These are phyloP conservation scores for Apoderus coryli DNA, from an alignment of 2,888 invertebrate genomes.

Conservation along the genomic window DNA sequence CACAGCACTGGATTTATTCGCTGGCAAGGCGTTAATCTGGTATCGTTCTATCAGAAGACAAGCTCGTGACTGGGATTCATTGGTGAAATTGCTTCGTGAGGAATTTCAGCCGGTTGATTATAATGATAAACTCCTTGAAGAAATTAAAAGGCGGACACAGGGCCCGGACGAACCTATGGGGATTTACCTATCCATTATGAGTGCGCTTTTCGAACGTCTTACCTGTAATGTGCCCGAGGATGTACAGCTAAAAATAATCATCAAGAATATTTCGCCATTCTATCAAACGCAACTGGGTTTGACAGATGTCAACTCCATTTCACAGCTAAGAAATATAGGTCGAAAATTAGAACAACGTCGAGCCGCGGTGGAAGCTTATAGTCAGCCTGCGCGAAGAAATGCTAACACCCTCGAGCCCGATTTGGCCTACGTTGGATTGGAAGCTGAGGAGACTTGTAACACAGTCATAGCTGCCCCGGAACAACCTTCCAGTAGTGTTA, in stretches of 20 bases:
- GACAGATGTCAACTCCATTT: conserved; percentile 8
- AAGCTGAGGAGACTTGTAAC: neutral
- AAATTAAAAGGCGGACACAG: conserved; percentile 9
- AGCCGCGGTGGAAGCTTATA: conserved; percentile 7
- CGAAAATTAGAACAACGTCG: conserved; percentile 6
- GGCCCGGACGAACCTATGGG: conserved; percentile 6
- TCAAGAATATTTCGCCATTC: conserved; percentile 6
- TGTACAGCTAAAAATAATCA: conserved; percentile 5
- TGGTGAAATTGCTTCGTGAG: neutral
- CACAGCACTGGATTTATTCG: conserved; percentile 6
- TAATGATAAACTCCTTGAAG: conserved; percentile 5
- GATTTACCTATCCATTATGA: conserved; percentile 7
- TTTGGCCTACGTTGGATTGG: conserved; percentile 8
- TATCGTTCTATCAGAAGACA: conserved; percentile 1
- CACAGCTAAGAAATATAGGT: conserved; percentile 5
- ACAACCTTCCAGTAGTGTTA: no score
- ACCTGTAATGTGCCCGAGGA: conserved; percentile 3
- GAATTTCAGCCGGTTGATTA: conserved; percentile 9
- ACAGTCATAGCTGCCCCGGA: no score
- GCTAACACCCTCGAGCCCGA: conserved; percentile 8
- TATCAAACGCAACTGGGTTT: conserved; percentile 10
- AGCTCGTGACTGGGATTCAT: conserved; percentile 1
- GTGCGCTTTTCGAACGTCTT: conserved; percentile 7
- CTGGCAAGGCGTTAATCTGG: conserved; percentile 4
- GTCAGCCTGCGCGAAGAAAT: neutral